Evolutionary conservation across 2,888 invertebrate genomes (phyloP).

Genomic region (Dyspetes luteomarginatus): DNA sequence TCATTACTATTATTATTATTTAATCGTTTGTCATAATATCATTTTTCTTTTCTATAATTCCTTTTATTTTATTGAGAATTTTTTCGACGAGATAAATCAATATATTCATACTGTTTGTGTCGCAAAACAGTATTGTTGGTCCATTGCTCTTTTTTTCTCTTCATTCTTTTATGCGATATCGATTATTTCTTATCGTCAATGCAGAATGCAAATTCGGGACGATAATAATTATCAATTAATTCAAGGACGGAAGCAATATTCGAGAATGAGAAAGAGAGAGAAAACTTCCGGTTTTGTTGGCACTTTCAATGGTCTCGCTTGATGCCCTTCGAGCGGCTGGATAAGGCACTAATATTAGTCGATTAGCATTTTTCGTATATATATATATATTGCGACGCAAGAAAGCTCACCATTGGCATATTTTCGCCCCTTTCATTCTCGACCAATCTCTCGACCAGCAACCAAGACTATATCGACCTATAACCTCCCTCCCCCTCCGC

Average conservation of each 20-base stretch:
- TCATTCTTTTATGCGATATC: background rate
- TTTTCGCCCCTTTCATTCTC: slow-evolving; percentile 1
- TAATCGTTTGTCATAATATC: slow-evolving; percentile 1
- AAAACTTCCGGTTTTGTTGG: slow-evolving; percentile 34
- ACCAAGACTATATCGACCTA: slow-evolving; percentile 53
- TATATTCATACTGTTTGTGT: background rate
- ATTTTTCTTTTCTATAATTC: background rate
- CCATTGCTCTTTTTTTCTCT: slow-evolving; percentile 18
- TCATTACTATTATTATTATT: background rate
- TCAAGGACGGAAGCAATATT: slow-evolving; percentile 22
- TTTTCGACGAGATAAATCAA: background rate
- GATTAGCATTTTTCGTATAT: slow-evolving; percentile 78
- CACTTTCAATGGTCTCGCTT: slow-evolving; percentile 37
- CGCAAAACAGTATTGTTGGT: background rate
- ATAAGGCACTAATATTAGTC: slow-evolving; percentile 77
- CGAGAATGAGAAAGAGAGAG: slow-evolving; percentile 12
- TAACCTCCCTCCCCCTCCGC: slow-evolving; percentile 32
- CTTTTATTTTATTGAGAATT: slow-evolving; percentile 1
- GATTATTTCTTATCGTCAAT: slow-evolving; percentile 19
- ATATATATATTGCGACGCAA: slow-evolving; percentile 43
- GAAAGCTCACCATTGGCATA: slow-evolving; percentile 32
- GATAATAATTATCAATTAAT: slow-evolving; percentile 52
- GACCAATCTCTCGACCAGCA: slow-evolving; percentile 42
- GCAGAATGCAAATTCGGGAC: slow-evolving; percentile 11
- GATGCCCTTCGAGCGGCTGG: slow-evolving; percentile 66